Base-by-base conservation (phyloP, 2,113 vertebrate genomes). In the Cinclus mexicanus region DNA sequence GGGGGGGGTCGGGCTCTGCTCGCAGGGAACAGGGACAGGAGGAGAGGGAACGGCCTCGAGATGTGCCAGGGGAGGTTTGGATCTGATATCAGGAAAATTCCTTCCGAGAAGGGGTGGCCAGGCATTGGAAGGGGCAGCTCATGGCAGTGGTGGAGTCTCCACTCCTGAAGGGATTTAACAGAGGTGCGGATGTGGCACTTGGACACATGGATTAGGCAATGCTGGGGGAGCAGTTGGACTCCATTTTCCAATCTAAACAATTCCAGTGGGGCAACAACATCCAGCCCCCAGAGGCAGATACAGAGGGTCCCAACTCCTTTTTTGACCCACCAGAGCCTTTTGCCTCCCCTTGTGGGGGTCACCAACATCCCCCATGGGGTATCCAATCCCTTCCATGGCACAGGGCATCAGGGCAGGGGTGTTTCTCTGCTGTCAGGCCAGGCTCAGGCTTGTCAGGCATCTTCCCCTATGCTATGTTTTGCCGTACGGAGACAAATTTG, bases 11-110 rank as follows among this genome's bases (percentile, higher is more conserved):
- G 0, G n/a, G 15, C 4, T 82, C 9, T 82, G 39, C 53, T 53
- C 7, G 4, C 53, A 29, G 24, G 20, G 69, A 53, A 41, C 39
- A 47, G 53, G 53, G 69, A 29, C 33, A 59, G 60, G 44, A 39
- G 0, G 15, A 46, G 14, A 13, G 10, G 18, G 1, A 67, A 67
- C 0, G 0, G n/a, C n/a, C 39, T 19, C 9, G 12, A 0, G 14
- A 1, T 47, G 53, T 0, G 0, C 15, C 28, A 41, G 8, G 24
- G 11, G 9, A 75, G 11, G 20, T 55, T 83, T 15, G 55, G n/a
- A 3, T 6, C 22, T 39, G 35, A 41, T 42, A 61, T 18, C 4
- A 7, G 55, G 47, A 33, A 69, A 41, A 61, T 31, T 53, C 41
- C 17, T n/a, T 19, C 24, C 16, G 39, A 53, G n/a, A 35, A 61